Base-by-base conservation (phyloP, 2,888 invertebrate genomes). In the Eulithis prunata region DNA sequence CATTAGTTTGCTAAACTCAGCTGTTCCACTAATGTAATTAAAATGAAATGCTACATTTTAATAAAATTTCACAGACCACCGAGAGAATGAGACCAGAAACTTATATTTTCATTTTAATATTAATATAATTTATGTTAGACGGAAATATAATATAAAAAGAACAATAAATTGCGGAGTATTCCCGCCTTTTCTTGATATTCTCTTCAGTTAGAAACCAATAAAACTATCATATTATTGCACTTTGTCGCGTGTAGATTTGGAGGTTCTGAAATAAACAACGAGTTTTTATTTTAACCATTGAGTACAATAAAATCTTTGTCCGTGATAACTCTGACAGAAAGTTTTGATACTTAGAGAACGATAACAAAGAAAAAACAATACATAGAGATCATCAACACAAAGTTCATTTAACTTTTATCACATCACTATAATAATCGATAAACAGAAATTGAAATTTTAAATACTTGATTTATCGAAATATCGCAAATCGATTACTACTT, bases 221-320 rank as follows among this genome's bases (percentile, higher is more conserved):
- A 90, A 91, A 91, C 90, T 90, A 90, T 91, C 81, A 91, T 85
- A 89, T 88, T 89, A 88, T 87, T 84, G 82, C 85, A 78, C 75
- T 79, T 81, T 83, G 79, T 79, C 82, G 83, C 84, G 79, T 84
- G 81, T 85, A 82, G 77, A 80, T 84, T 82, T 78, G 75, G 78
- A 79, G 81, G 76, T 78, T 75, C 74, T 74, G 81, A 83, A 83
- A 87, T 88, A 87, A 87, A 86, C 83, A 86, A 82, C 74, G 69
- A 70, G 70, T 81, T 86, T 89, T 87, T 85, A 73, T 83, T 87
- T 80, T 80, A 54, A 73, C 81, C 86, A 85, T 83, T 74, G 79
- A 87, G 79, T 80, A 90, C 90, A 91, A 91, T 90, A 89, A 90
- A 90, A 90, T 86, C 80, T 86, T 87, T 87, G 83, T 86, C 79